Base-by-base conservation (phyloP, 2,888 invertebrate species). In the Petrophora chlorosata region DNA sequence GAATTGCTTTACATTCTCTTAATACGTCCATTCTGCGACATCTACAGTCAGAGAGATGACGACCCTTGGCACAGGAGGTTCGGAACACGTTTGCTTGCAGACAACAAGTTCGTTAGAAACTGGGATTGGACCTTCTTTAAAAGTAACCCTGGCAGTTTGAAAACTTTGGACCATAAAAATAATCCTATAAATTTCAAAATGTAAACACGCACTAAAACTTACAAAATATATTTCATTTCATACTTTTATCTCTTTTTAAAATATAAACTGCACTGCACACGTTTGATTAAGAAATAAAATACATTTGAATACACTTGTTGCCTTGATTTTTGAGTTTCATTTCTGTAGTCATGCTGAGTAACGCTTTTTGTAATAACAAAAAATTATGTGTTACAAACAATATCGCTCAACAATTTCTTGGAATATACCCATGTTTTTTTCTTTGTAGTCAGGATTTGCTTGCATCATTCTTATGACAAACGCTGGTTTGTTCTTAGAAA, bases 1-100 rank as follows among this genome's bases (percentile, higher is more conserved):
- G 94, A 94, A 64, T 79, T 94, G 3, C 63, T 93, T 16, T 94
- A 93, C 67, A 93, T 92, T 53, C 72, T 93, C 12, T 83, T 81
- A 54, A 81, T 77, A 63, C 87, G 74, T 63, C 89, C 90, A 1
- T 86, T 89, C 56, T 89, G 83, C 56, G 85, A 88, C 45, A 81
- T 89, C 45, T 90, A 88, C 65, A 85, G 73, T 15, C 84, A 81
- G 32, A 71, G 80, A n/a, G 70, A 78, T n/a, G 78, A 85, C 9
- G 90, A 90, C 46, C 80, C 74, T 0, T 90, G 89, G 88, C 75
- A 85, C 52, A 71, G 75, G 43, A 86, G 76, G 56, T 89, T 76
- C 52, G 87, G 85, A 5, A 72, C 66, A 22, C 73, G 84, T 7
- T 67, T 70, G 5, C 59, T 87, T 2, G 72, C 81, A 50, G 82